Evolutionary conservation across 2,888 invertebrate species (phyloP).

Genomic region (Tenthredo distinguenda): DNA sequence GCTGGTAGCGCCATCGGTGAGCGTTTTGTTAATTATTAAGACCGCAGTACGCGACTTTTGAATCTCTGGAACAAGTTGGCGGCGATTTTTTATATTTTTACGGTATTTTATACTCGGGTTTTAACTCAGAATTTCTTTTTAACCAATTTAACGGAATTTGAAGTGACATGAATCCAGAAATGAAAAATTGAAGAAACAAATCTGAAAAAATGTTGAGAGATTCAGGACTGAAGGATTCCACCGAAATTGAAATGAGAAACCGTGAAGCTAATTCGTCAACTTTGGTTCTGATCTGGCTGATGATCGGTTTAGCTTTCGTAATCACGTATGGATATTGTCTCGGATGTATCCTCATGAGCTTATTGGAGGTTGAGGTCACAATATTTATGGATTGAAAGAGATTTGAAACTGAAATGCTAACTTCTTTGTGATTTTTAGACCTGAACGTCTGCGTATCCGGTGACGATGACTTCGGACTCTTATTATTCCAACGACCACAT

Average conservation of each 20-base stretch:
- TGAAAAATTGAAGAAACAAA: background rate
- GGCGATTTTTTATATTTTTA: background rate
- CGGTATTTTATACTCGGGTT: background rate
- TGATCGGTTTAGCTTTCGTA: constrained; percentile 24
- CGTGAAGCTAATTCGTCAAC: background rate
- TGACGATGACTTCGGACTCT: background rate
- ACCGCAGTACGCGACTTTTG: background rate
- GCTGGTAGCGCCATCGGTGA: constrained; percentile 8
- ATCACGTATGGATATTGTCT: constrained; percentile 46
- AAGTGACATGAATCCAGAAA: background rate
- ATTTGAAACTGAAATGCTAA: background rate
- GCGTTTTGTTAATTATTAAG: background rate
- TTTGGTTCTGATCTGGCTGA: constrained; percentile 31
- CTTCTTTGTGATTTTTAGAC: background rate
- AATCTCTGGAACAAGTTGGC: background rate
- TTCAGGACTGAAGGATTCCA: background rate
- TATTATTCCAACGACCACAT: background rate
- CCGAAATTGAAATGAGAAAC: background rate
- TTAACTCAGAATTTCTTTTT: background rate
- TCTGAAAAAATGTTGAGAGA: background rate
- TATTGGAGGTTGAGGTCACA: background rate
- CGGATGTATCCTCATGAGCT: constrained; percentile 33
- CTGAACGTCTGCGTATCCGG: background rate
- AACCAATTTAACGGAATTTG: background rate
- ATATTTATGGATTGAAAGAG: background rate